Conservation (phyloP, 2,888 invertebrate species). For the Synanthedon andrenaeformis region DNA sequence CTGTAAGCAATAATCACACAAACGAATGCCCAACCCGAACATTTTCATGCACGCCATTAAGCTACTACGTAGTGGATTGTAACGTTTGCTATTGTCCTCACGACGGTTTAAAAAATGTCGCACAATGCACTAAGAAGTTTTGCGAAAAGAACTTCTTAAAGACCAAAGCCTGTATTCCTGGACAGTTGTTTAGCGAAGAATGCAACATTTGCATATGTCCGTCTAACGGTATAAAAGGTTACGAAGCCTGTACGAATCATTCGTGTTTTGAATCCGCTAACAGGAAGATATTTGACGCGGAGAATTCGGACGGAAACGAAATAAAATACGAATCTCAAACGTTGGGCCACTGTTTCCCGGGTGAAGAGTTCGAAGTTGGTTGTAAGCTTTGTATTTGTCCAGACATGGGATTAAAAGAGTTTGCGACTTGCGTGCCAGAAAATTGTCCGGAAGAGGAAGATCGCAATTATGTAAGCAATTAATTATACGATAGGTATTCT, state of each 20-base stretch:
- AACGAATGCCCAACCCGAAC: slow-evolving; percentile 11
- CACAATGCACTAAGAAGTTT: slow-evolving; percentile 50
- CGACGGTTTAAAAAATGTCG: slow-evolving; percentile 49
- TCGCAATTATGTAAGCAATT: neutral
- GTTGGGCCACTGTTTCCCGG: slow-evolving; percentile 50
- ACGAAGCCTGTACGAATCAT: slow-evolving; percentile 41
- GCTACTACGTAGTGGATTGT: slow-evolving; percentile 53
- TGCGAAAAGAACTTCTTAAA: slow-evolving; percentile 47
- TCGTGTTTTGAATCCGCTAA: slow-evolving; percentile 28
- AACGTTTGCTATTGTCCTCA: slow-evolving; percentile 49
- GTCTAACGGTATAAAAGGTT: slow-evolving; percentile 39
- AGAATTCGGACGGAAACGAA: slow-evolving; percentile 26
- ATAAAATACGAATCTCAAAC: slow-evolving; percentile 22
- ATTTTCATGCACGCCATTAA: slow-evolving; percentile 42
- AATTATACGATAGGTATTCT: too few relatives aligned
- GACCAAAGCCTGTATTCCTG: slow-evolving; percentile 36
- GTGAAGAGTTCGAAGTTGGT: slow-evolving; percentile 45
- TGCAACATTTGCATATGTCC: slow-evolving; percentile 62
- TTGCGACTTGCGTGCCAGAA: slow-evolving; percentile 37
- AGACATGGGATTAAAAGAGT: slow-evolving; percentile 45
- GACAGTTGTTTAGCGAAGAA: slow-evolving; percentile 44
- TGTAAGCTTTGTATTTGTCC: slow-evolving; percentile 58
- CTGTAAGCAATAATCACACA: slow-evolving; percentile 32
- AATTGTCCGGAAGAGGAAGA: slow-evolving; percentile 20
- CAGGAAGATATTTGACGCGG: slow-evolving; percentile 35